phyloP scores from a whole-genome alignment of 2,113 vertebrate species.

The Chloropsis cyanopogon region DNA sequence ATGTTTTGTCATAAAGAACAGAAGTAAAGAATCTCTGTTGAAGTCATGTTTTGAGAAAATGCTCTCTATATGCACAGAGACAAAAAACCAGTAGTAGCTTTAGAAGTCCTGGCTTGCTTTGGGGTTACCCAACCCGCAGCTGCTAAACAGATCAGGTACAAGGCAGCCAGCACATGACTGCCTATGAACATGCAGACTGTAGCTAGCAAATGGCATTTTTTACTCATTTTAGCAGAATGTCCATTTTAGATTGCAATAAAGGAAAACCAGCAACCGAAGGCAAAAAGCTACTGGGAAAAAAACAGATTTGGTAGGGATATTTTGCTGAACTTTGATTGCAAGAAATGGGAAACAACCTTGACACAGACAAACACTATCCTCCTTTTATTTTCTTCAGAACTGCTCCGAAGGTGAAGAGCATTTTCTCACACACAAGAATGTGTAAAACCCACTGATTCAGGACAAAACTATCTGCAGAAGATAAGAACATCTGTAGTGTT shows the following conservation, averaged over 20 bases:
- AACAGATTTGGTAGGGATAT: background rate
- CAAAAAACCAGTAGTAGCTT: background rate
- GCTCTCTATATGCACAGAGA: background rate
- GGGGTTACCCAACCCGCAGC: background rate
- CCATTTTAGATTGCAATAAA: background rate
- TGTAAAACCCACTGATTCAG: background rate
- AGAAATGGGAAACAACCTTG: background rate
- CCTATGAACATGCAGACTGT: background rate
- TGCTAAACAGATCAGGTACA: background rate
- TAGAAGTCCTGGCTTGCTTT: background rate
- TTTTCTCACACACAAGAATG: background rate
- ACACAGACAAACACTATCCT: background rate
- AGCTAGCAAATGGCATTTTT: background rate
- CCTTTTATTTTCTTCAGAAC: background rate
- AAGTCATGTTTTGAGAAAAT: background rate
- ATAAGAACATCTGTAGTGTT: constrained; percentile 28
- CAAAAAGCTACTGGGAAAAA: background rate
- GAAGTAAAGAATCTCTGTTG: background rate
- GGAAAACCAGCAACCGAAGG: background rate
- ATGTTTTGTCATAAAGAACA: background rate
- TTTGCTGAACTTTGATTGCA: background rate
- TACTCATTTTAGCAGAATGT: background rate
- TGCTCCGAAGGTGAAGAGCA: background rate
- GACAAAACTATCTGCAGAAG: constrained; percentile 9
- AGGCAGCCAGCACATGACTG: background rate